These are phyloP conservation scores for Carollia perspicillata DNA, from an alignment of 2,113 vertebrate species.

Conservation along the genomic window DNA sequence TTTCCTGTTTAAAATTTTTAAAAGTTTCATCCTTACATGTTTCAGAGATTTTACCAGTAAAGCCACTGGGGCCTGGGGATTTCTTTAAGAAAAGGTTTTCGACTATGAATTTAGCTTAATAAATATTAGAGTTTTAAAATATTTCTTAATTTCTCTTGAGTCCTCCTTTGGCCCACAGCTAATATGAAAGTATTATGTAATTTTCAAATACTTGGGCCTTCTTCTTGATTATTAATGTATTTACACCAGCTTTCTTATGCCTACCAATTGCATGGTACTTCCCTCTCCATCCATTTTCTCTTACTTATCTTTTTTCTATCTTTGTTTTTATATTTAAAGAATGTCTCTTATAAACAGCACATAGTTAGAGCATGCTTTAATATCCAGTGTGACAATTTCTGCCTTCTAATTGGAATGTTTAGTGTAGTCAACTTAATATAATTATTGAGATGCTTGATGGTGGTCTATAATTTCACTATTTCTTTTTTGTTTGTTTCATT, in stretches of 20 bases:
- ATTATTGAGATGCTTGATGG: not conserved
- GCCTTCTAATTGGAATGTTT: not conserved
- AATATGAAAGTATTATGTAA: not conserved
- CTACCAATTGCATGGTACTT: not conserved
- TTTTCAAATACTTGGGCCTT: not conserved
- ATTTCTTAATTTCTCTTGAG: not conserved
- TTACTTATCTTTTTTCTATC: not conserved
- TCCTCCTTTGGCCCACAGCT: not conserved
- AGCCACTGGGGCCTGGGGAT: not conserved
- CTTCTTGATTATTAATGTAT: not conserved
- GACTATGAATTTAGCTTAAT: not conserved
- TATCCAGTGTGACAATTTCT: not conserved
- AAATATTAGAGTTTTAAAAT: not conserved
- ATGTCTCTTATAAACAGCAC: not conserved
- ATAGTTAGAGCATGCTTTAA: not conserved
- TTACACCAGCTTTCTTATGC: not conserved
- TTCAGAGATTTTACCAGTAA: not conserved
- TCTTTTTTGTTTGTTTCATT: not conserved
- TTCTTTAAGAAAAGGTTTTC: not conserved
- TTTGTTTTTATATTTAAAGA: not conserved
- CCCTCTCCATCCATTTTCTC: not conserved
- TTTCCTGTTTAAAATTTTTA: not conserved
- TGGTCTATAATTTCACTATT: not conserved
- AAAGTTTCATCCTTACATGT: not conserved
- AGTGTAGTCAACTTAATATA: not conserved